Evolutionary conservation across 2,888 invertebrate species (phyloP).

Genomic region (Cheilosia grossa): DNA sequence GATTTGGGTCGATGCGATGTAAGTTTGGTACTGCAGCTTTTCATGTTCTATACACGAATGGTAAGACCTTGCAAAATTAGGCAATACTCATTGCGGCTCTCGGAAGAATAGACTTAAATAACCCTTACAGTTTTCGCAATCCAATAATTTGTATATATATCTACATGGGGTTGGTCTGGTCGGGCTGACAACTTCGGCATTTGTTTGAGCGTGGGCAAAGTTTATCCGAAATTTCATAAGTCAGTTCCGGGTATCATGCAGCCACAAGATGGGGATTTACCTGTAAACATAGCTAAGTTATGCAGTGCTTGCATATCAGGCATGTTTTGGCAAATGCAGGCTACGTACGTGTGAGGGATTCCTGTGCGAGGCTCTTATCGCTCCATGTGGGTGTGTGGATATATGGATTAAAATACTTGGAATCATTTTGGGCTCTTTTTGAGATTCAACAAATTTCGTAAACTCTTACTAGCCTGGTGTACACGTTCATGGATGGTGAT

Average conservation of each 20-base stretch:
- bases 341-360: constrained; percentile 20
- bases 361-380: constrained; percentile 9
- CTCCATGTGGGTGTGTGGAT: constrained; percentile 9
- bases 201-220: constrained; percentile 31
- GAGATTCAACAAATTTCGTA: constrained; percentile 47
- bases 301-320: constrained; percentile 49
- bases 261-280: constrained; percentile 33
- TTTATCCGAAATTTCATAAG: constrained; percentile 63
- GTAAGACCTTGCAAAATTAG: constrained; percentile 62
- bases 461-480: constrained; percentile 33
- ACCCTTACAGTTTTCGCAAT: constrained; percentile 50
- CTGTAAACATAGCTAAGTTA: constrained; percentile 48
- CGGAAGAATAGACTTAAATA: constrained; percentile 45
- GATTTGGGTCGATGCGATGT: constrained; percentile 42
- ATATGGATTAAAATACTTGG: constrained; percentile 8
- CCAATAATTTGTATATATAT: constrained; percentile 28
- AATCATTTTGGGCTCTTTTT: constrained; percentile 41
- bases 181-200: constrained; percentile 32
- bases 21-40: constrained; percentile 30
- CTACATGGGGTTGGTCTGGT: constrained; percentile 9
- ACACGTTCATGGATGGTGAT: constrained; percentile 22
- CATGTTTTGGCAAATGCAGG: constrained; percentile 19
- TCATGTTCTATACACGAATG: not conserved
- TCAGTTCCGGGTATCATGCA: constrained; percentile 41
- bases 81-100: constrained; percentile 25